phyloP scores from a whole-genome alignment of 2,888 invertebrate genomes.

The Tiliacea citrago region DNA sequence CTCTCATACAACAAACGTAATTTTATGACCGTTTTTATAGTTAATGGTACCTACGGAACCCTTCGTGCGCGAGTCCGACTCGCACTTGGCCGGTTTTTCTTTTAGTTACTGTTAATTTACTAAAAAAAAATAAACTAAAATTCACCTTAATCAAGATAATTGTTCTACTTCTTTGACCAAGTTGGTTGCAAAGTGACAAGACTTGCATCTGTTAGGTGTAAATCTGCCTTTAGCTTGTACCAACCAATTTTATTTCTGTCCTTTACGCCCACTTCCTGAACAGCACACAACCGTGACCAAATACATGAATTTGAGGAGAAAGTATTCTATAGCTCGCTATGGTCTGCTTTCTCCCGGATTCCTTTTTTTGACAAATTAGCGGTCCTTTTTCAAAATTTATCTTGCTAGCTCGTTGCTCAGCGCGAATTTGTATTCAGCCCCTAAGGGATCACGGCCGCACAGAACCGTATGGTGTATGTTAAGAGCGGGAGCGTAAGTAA shows the following conservation, averaged over 20 bases:
- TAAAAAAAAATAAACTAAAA: no score
- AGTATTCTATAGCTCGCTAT: conserved; percentile 16
- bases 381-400: conserved; percentile 61
- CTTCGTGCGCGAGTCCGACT: no score
- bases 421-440: conserved; percentile 67
- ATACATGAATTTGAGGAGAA: conserved; percentile 13
- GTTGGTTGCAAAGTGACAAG: not conserved
- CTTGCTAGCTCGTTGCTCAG: conserved; percentile 43
- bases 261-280: no score
- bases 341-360: conserved; percentile 13
- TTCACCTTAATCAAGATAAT: not conserved
- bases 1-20: no score
- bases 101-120: not conserved
- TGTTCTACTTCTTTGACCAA: not conserved
- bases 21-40: no score
- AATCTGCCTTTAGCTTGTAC: not conserved
- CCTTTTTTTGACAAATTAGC: conserved; percentile 70
- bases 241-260: not conserved
- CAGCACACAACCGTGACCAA: conserved; percentile 7
- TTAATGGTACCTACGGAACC: no score
- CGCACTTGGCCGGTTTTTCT: no score
- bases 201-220: not conserved
- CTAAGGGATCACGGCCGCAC: conserved; percentile 26
- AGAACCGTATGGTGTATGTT: conserved; percentile 32
- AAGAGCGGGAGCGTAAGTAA: conserved; percentile 14